Evolutionary conservation across 2,888 invertebrate genomes (phyloP).

Genomic region (Tetragonula carbonaria): DNA sequence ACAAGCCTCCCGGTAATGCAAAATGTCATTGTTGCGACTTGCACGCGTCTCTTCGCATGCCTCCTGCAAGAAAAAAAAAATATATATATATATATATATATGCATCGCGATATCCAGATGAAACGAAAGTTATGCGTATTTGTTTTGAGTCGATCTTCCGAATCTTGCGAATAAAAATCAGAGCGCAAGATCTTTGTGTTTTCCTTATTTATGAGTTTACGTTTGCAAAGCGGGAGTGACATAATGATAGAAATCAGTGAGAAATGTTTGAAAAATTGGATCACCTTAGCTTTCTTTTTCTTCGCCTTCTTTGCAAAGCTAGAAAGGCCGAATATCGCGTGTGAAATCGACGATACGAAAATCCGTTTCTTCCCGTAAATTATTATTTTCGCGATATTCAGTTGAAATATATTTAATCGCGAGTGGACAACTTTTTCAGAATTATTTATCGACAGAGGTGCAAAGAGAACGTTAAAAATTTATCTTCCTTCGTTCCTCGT

Average conservation of each 20-base stretch:
- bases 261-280: too few relatives aligned
- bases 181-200: too few relatives aligned
- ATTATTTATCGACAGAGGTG: not conserved
- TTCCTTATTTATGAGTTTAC: too few relatives aligned
- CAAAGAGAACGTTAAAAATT: not conserved
- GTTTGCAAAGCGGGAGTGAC: too few relatives aligned
- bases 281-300: too few relatives aligned
- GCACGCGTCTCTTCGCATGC: conserved; percentile 21
- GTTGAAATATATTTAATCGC: not conserved
- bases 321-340: not conserved
- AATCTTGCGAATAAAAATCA: not conserved
- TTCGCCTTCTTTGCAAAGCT: too few relatives aligned
- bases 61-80: not conserved
- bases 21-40: conserved; percentile 66
- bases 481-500: not conserved
- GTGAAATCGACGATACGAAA: not conserved
- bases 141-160: not conserved
- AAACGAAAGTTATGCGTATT: not conserved
- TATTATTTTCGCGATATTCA: not conserved
- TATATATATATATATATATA: too few relatives aligned
- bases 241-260: too few relatives aligned
- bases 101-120: not conserved
- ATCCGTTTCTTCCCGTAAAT: not conserved
- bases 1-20: conserved; percentile 43
- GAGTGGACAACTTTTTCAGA: not conserved